Evolutionary conservation across 2,888 invertebrate genomes (phyloP).

Genomic region (Nomada goodeniana): DNA sequence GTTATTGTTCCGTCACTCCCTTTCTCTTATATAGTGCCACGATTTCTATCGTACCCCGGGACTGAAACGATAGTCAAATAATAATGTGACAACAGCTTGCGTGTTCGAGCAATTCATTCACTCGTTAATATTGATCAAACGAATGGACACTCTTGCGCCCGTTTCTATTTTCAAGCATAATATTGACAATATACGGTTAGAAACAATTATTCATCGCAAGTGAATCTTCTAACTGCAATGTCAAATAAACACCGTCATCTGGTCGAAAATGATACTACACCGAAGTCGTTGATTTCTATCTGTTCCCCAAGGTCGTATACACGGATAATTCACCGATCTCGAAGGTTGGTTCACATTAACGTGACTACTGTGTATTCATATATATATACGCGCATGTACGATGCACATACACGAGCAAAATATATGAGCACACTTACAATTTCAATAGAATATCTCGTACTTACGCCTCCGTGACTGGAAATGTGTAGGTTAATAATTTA

Average conservation of each 20-base stretch:
- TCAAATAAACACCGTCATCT: neutral
- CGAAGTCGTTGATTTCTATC: constrained; percentile 1
- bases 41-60: neutral
- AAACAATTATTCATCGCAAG: neutral
- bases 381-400: neutral
- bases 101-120: constrained; percentile 21
- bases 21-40: neutral
- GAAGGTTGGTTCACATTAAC: constrained; percentile 24
- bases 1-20: constrained; percentile 16
- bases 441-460: constrained; percentile 38
- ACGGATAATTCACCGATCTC: constrained; percentile 7
- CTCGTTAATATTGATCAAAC: constrained; percentile 37
- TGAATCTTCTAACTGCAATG: neutral
- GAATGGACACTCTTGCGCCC: constrained; percentile 1
- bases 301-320: constrained; percentile 11
- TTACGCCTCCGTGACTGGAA: constrained; percentile 14
- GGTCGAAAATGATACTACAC: neutral
- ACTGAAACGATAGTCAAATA: constrained; percentile 19
- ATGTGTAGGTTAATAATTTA: constrained; percentile 58
- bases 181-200: constrained; percentile 20
- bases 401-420: neutral
- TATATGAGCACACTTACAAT: constrained; percentile 14
- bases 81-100: neutral
- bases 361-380: constrained; percentile 1
- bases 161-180: constrained; percentile 25